Conservation (phyloP, 2,113 vertebrate species). For the Pedetes capensis region DNA sequence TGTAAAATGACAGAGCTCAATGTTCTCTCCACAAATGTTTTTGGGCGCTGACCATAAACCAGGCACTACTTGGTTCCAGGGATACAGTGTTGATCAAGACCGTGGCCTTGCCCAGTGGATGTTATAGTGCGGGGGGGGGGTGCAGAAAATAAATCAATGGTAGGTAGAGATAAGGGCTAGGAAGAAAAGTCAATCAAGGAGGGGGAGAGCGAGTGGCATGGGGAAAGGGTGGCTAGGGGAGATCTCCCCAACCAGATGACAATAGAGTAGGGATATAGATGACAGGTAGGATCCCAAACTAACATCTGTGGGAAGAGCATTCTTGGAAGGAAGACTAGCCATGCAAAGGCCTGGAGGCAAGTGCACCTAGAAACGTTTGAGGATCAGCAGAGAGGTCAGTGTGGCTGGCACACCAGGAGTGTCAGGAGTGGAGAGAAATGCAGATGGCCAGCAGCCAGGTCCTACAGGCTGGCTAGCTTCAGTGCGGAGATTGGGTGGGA, state of each 20-base stretch:
- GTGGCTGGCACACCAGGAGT: background rate
- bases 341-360: background rate
- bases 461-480: background rate
- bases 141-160: background rate
- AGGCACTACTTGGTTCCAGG: background rate
- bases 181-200: background rate
- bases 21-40: background rate
- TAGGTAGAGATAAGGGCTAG: background rate
- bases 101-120: background rate
- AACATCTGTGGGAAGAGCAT: background rate
- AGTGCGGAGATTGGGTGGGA: background rate
- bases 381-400: accelerated
- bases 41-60: background rate
- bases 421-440: background rate
- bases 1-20: background rate
- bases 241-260: background rate
- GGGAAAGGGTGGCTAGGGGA: accelerated
- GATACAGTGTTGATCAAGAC: background rate
- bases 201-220: accelerated
- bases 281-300: background rate
- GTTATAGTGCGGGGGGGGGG: background rate
- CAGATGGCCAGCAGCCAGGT: background rate
- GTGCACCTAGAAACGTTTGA: background rate
- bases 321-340: background rate
- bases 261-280: background rate